These are phyloP conservation scores for Macrocentrus cingulum DNA, from an alignment of 1,140 invertebrate genomes.

Conservation along the genomic window DNA sequence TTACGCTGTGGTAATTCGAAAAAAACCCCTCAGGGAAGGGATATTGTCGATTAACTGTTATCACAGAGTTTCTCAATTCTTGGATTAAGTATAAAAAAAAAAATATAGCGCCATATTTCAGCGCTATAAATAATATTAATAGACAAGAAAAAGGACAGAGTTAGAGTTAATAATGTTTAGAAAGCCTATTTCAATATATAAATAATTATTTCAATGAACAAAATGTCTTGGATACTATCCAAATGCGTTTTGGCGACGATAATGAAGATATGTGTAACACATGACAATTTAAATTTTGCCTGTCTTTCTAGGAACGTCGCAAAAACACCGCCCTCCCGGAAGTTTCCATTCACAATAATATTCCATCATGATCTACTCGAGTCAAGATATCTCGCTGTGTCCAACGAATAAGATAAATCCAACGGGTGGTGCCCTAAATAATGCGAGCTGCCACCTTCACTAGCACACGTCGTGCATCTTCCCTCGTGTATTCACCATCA, in stretches of 20 bases:
- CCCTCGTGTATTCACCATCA: conserved; percentile 16
- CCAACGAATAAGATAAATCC: conserved; percentile 35
- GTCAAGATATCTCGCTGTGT: conserved; percentile 3
- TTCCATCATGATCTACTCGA: conserved; percentile 7
- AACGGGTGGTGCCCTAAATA: conserved; percentile 45
- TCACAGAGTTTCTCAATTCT: no score
- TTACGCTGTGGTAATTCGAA: conserved; percentile 49
- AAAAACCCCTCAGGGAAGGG: conserved; percentile 36
- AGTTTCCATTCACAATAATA: conserved; percentile 19
- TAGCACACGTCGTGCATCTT: conserved; percentile 41
- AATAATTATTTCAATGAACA: no score
- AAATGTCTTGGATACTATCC: no score
- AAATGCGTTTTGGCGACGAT: not conserved
- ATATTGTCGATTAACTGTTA: conserved; percentile 42
- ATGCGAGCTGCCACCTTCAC: conserved; percentile 40
- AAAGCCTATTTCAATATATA: no score
- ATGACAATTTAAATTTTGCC: conserved; percentile 20
- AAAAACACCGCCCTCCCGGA: not conserved
- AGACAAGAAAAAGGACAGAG: no score
- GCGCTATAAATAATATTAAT: no score
- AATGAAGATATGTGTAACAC: conserved; percentile 22
- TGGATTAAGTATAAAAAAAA: no score
- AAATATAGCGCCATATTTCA: no score
- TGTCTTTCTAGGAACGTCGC: conserved; percentile 6
- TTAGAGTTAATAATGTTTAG: no score